Conservation (phyloP, 2,797 vertebrate species). For the Chelonia mydas region DNA sequence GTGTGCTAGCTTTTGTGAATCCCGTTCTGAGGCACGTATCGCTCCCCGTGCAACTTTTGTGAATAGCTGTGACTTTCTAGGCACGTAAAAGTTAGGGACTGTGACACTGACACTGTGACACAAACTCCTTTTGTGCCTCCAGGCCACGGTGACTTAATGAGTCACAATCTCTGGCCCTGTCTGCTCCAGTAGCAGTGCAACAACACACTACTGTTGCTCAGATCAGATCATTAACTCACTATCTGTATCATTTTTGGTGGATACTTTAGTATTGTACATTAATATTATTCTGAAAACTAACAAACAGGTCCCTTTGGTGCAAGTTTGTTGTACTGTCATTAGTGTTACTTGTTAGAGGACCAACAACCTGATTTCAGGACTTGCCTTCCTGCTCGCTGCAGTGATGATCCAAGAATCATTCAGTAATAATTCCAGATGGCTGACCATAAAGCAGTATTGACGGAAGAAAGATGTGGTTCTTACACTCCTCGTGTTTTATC, state of each 20-base stretch:
- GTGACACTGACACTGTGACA: not conserved
- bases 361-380: not conserved
- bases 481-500: not conserved
- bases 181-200: not conserved
- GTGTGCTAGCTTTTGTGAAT: not conserved
- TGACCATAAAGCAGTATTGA: not conserved
- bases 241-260: not conserved
- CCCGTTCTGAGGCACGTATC: too few relatives aligned
- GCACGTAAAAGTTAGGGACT: too few relatives aligned
- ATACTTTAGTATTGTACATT: not conserved
- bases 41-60: too few relatives aligned
- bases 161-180: not conserved
- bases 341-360: not conserved
- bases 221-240: not conserved
- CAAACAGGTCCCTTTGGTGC: not conserved
- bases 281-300: not conserved
- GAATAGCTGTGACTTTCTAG: too few relatives aligned
- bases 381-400: not conserved
- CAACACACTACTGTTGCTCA: not conserved
- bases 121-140: not conserved
- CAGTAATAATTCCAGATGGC: not conserved
- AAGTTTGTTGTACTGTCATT: not conserved
- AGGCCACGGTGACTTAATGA: not conserved
- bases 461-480: not conserved
- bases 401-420: slow-evolving; percentile 13